phyloP scores from a whole-genome alignment of 2,888 invertebrate genomes.

The Eilema sororculum region DNA sequence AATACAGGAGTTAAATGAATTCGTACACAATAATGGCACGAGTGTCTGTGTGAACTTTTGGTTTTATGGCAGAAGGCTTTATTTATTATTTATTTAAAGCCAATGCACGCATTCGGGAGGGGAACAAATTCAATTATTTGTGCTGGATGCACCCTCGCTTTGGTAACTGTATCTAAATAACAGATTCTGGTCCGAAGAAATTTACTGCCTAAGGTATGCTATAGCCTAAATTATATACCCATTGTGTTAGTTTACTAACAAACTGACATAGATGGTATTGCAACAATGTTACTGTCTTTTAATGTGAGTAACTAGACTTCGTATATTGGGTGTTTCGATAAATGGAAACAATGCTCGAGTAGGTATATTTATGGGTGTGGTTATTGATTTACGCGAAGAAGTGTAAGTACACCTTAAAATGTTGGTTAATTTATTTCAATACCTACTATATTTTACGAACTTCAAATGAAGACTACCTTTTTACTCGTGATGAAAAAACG shows the following conservation, averaged over 20 bases:
- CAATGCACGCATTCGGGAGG: constrained; percentile 42
- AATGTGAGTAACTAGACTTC: constrained; percentile 39
- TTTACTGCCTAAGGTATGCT: constrained; percentile 49
- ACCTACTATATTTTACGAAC: constrained; percentile 9
- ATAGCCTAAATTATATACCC: constrained; percentile 12
- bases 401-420: constrained; percentile 13
- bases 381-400: constrained; percentile 39
- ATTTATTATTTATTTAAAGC: constrained; percentile 38
- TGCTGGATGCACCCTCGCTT: constrained; percentile 41
- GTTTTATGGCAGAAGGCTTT: constrained; percentile 21
- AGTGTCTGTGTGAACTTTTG: constrained; percentile 20
- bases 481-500: constrained; percentile 11
- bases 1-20: constrained; percentile 21
- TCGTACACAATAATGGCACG: not conserved
- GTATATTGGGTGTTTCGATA: constrained; percentile 35
- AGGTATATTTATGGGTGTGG: constrained; percentile 35
- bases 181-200: constrained; percentile 46
- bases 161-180: constrained; percentile 40
- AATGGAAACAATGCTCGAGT: constrained; percentile 42
- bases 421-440: constrained; percentile 25
- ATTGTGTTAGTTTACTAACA: constrained; percentile 56
- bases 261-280: constrained; percentile 61
- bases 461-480: constrained; percentile 16
- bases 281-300: constrained; percentile 57
- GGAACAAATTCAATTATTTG: constrained; percentile 45